Base-by-base conservation (phyloP, 2,888 invertebrate genomes). In the Trissoscelio sp. region DNA sequence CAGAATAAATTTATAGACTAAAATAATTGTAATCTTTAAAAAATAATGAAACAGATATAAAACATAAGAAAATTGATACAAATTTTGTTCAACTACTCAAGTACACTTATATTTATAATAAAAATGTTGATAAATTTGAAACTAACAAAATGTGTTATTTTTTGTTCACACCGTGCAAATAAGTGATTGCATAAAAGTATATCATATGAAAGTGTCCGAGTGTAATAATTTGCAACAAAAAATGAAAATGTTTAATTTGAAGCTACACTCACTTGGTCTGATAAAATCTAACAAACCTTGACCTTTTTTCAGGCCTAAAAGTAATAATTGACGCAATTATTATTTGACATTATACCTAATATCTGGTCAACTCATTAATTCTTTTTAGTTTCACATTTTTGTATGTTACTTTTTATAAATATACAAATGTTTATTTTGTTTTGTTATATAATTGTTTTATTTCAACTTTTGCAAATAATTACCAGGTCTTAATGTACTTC, bases 401-500 rank as follows among this genome's bases (percentile, higher is more conserved):
- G n/a, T 55, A 4, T 37, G 9, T 55, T 16, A 14, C n/a, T 31
- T 16, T 34, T 12, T 5, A 20, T 7, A n/a, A n/a, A n/a, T n/a
- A n/a, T n/a, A n/a, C n/a, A 3, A 31, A 31, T 1, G 9, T 1
- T 6, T 31, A 31, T 31, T 31, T 31, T 31, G 6, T 31, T 31
- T 0, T n/a, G 3, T 37, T n/a, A 37, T 11, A 37, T 37, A 4
- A 37, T 37, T n/a, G 11, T 37, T n/a, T n/a, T n/a, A n/a, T n/a
- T n/a, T n/a, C n/a, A n/a, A n/a, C n/a, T n/a, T n/a, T n/a, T n/a
- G n/a, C n/a, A n/a, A n/a, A n/a, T 48, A 24, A 89, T 89, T 88
- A 94, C 94, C 94, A 88, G 93, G 92, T 91, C 93, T 93, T 34
- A 93, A 92, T 53, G 94, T 6, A 42, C 16, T 90, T 92, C 93